phyloP scores from a whole-genome alignment of 2,797 vertebrate genomes.

The Brachyalestes nurse region DNA sequence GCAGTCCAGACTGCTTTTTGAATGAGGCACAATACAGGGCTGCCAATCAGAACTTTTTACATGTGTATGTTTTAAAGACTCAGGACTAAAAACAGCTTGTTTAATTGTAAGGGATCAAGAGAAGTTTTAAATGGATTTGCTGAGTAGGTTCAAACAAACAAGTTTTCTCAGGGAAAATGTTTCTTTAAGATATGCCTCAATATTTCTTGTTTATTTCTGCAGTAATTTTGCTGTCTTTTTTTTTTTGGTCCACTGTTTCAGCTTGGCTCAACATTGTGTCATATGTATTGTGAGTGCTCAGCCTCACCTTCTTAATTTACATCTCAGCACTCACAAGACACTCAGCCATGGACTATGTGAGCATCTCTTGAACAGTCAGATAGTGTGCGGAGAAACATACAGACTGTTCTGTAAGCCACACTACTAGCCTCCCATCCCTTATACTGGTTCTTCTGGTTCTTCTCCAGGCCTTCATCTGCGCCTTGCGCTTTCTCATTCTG shows the following conservation, averaged over 20 bases:
- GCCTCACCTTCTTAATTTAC: neutral
- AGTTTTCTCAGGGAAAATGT: no score
- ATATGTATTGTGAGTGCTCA: neutral
- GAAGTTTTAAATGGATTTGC: no score
- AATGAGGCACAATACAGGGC: no score
- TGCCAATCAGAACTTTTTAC: no score
- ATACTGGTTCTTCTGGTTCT: constrained; percentile 26
- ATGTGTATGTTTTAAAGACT: no score
- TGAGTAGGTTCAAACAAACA: no score
- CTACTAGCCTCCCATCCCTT: neutral
- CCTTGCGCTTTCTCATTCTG: constrained; percentile 49
- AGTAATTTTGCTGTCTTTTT: neutral
- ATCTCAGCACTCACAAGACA: neutral
- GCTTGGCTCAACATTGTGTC: neutral
- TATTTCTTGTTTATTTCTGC: no score
- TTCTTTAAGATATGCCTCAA: no score
- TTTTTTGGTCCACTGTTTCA: neutral
- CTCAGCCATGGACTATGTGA: neutral
- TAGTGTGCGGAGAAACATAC: constrained; percentile 17
- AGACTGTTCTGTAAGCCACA: constrained; percentile 31
- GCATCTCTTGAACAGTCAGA: constrained; percentile 6
- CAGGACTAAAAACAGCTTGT: no score
- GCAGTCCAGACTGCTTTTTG: no score
- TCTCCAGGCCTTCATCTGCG: constrained; percentile 32
- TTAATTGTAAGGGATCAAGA: no score